Evolutionary conservation across 2,113 vertebrate genomes (phyloP).

Genomic region (Rana temporaria): DNA sequence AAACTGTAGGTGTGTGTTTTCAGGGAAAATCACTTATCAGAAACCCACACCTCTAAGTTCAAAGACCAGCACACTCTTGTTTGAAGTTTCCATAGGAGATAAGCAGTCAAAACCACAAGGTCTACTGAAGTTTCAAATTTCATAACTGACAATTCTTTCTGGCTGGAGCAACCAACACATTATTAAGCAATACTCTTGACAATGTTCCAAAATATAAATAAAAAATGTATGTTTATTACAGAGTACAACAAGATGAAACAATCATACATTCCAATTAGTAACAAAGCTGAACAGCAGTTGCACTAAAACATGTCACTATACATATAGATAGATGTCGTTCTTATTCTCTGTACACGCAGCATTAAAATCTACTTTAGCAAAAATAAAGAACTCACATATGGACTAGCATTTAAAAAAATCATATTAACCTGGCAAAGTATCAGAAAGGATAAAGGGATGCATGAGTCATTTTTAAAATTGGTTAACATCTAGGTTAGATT

Average conservation of each 20-base stretch:
- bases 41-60: conserved; percentile 13
- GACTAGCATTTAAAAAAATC: too few relatives aligned
- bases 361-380: too few relatives aligned
- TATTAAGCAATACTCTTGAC: not conserved
- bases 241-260: not conserved
- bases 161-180: not conserved
- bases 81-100: conserved; percentile 51
- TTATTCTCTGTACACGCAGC: too few relatives aligned
- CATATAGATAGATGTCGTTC: too few relatives aligned
- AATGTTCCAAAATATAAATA: not conserved
- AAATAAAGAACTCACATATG: too few relatives aligned
- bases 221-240: not conserved
- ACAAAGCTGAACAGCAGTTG: too few relatives aligned
- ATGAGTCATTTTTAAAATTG: too few relatives aligned
- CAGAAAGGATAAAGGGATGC: too few relatives aligned
- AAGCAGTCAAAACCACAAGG: conserved; percentile 44
- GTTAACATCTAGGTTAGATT: too few relatives aligned
- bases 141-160: conserved; percentile 28
- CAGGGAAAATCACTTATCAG: conserved; percentile 11
- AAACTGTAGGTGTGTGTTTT: not conserved
- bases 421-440: too few relatives aligned
- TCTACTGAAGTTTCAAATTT: conserved; percentile 48
- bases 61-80: conserved; percentile 47
- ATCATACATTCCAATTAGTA: too few relatives aligned
- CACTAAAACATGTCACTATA: too few relatives aligned